Base-by-base conservation (phyloP, 2,113 vertebrate species). In the Lophochroa leadbeateri region DNA sequence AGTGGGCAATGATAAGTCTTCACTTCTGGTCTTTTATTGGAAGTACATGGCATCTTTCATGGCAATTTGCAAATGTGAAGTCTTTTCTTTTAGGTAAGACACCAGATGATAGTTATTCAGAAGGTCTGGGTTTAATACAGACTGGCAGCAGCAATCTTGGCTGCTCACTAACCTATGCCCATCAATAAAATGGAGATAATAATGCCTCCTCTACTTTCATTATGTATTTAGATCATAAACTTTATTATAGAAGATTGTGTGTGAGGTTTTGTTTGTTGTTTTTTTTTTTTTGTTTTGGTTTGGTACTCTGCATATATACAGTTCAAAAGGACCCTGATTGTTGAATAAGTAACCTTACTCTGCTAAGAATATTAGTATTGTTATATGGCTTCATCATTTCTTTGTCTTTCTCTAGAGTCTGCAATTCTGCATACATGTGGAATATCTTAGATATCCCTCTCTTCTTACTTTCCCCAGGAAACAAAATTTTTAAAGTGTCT, bases 361-460 rank as follows among this genome's bases (percentile, higher is more conserved):
- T 57, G 7, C 9, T 49, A 58, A 57, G 8, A 80, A 29, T 53
- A 83, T 31, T 65, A 46, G 21, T 9, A 47, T 23, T 7, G 43
- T 35, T 83, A 37, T 2, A 70, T 0, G 0, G 2, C 0, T 0
- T 44, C n/a, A 69, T 53, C 1, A 55, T 64, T 86, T 68, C 17
- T 85, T 82, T 50, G 3, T 43, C 43, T 74, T 93, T 37, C 39
- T 77, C 29, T 82, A n/a, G 19, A 75, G 15, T 41, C 24, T 84
- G 6, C 18, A 81, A 5, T 70, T 31, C 7, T 52, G 10, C 9
- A 44, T 41, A 41, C 0, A 0, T 13, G 4, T 75, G 16, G 7
- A 86, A 78, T 58, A 35, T 29, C 27, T 52, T 35, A 37, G 27
- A 68, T 23, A 72, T 15, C 0, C 2, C 2, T 29, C 3, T 19